Percentiles rank a stretch among this genome's conserved stretches.
These are phyloP conservation scores for Blastobasis lacticolella DNA, from an alignment of 2,888 invertebrate genomes.

Conservation along the genomic window DNA sequence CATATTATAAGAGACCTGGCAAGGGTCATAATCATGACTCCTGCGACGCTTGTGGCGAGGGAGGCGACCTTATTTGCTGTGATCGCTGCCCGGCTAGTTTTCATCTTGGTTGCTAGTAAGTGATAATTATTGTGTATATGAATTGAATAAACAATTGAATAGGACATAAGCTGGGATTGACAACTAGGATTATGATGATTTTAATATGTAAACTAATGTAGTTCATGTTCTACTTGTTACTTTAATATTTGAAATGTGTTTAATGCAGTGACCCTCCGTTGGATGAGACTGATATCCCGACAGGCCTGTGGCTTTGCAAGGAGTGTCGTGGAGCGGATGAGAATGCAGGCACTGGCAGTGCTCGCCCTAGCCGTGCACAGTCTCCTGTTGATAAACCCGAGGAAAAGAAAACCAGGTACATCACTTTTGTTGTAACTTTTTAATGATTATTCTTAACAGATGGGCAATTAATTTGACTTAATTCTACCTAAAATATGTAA, in stretches of 20 bases:
- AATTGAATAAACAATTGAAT: no score
- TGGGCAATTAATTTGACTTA: no score
- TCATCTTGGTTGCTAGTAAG: conserved; percentile 96
- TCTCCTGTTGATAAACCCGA: conserved; percentile 55
- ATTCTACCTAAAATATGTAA: no score
- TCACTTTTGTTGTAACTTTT: not conserved
- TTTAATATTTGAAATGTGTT: not conserved
- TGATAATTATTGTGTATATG: conserved; percentile 13
- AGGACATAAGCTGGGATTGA: no score
- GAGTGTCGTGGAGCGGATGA: conserved; percentile 78
- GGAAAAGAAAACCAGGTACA: conserved; percentile 56
- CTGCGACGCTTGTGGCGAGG: conserved; percentile 95
- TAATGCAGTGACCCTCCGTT: conserved; percentile 90
- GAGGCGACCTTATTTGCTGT: conserved; percentile 95
- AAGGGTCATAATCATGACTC: conserved; percentile 93
- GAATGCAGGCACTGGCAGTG: conserved; percentile 54
- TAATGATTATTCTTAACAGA: no score
- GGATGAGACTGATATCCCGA: conserved; percentile 90
- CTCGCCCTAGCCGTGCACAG: conserved; percentile 48
- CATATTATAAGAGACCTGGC: conserved; percentile 89
- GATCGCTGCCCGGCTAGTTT: conserved; percentile 97
- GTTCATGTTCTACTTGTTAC: no score
- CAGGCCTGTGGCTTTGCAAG: conserved; percentile 93
- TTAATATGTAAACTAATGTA: no score
- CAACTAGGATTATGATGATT: no score